Conservation (phyloP, 1,140 invertebrate genomes). For the Paramacrobiotus metropolitanus region DNA sequence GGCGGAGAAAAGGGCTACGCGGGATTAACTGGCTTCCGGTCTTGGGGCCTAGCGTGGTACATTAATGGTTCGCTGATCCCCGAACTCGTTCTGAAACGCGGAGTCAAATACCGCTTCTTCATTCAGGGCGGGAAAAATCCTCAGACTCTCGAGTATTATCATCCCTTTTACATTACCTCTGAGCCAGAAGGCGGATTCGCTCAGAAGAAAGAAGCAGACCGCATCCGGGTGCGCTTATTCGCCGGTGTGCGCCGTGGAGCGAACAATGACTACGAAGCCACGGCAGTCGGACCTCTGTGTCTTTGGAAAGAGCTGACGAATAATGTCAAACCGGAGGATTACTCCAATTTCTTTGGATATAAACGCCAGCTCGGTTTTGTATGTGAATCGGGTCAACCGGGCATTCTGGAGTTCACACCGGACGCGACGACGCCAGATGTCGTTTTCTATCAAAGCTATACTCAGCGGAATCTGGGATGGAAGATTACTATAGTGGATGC, state of each 20-base stretch:
- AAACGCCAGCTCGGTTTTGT: neutral
- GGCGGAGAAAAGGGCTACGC: slow-evolving; percentile 15
- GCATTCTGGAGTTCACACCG: slow-evolving; percentile 50
- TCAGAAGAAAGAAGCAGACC: slow-evolving; percentile 34
- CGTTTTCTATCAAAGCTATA: slow-evolving; percentile 82
- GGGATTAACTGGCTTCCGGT: slow-evolving; percentile 34
- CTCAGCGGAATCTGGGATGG: slow-evolving; percentile 69
- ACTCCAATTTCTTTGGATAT: neutral
- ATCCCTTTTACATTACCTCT: slow-evolving; percentile 86
- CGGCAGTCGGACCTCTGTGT: neutral
- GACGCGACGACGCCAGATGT: slow-evolving; percentile 70
- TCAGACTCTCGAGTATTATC: slow-evolving; percentile 50
- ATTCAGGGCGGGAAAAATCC: slow-evolving; percentile 60
- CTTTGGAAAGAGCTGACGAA: slow-evolving; percentile 2
- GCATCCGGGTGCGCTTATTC: neutral
- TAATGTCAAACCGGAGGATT: slow-evolving; percentile 1
- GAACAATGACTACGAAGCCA: slow-evolving; percentile 1
- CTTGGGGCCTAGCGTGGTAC: slow-evolving; percentile 81
- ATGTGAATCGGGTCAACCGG: slow-evolving; percentile 30
- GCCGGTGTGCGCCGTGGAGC: neutral
- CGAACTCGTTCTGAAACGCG: slow-evolving; percentile 68
- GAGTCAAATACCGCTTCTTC: slow-evolving; percentile 67
- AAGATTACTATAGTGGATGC: slow-evolving; percentile 58
- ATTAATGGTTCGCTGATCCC: slow-evolving; percentile 81
- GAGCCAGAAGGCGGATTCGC: slow-evolving; percentile 67